Evolutionary conservation across 2,113 vertebrate species (phyloP).

Genomic region (Salvelinus sp.): DNA sequence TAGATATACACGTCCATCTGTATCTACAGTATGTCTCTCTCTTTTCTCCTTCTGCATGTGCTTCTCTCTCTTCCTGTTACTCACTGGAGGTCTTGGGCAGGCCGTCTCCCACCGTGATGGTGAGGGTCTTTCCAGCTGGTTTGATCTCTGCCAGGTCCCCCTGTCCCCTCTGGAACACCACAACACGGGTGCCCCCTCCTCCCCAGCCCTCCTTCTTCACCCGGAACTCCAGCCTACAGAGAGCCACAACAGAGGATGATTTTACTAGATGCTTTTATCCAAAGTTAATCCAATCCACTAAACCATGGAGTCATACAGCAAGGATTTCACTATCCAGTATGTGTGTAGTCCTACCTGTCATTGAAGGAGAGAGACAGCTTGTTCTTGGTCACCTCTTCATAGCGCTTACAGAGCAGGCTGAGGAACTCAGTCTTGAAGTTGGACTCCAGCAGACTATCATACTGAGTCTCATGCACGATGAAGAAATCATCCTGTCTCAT

Average conservation of each 20-base stretch:
- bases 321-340: not conserved
- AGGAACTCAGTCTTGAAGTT: constrained; percentile 95
- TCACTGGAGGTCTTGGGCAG: constrained; percentile 92
- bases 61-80: constrained; percentile 47
- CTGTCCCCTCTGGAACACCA: constrained; percentile 81
- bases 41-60: not conserved
- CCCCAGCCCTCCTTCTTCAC: constrained; percentile 99
- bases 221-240: constrained; percentile 86
- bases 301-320: too few species aligned
- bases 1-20: not conserved
- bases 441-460: constrained; percentile 93
- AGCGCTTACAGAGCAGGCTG: constrained; percentile 92
- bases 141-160: constrained; percentile 80
- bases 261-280: not conserved
- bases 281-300: not conserved
- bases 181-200: constrained; percentile 81
- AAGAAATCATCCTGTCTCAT: constrained; percentile 96
- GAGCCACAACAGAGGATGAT: not conserved
- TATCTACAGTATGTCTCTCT: not conserved
- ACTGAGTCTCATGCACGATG: constrained; percentile 84
- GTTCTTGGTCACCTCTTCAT: constrained; percentile 80
- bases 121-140: constrained; percentile 81
- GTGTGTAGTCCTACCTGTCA: constrained; percentile 78
- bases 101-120: constrained; percentile 83
- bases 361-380: constrained; percentile 86